Evolutionary conservation across 2,797 vertebrate genomes (phyloP).

Genomic region (Gastrophryne carolinensis): DNA sequence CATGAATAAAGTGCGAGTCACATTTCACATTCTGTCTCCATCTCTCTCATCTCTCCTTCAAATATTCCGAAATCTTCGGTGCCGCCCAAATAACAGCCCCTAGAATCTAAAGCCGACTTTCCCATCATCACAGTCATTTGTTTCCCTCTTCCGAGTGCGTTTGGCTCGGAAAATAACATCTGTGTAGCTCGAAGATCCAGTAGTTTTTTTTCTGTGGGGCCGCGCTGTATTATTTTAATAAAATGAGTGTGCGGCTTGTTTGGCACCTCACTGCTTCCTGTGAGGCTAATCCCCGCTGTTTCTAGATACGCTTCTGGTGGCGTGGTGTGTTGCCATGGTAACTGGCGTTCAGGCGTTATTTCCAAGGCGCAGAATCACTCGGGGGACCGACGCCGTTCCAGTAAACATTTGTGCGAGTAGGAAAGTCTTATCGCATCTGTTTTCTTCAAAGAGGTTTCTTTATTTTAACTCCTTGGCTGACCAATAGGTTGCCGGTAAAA

Average conservation of each 20-base stretch:
- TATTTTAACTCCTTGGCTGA: not conserved
- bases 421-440: not conserved
- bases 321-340: not conserved
- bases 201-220: not conserved
- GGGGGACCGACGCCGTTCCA: not conserved
- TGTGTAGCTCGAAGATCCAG: not conserved
- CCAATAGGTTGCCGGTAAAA: not conserved
- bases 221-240: slow-evolving; percentile 3
- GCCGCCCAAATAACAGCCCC: not conserved
- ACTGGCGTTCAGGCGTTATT: not conserved
- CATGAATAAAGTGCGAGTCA: no score
- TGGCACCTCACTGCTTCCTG: not conserved
- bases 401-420: not conserved
- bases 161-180: not conserved
- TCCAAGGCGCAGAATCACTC: not conserved
- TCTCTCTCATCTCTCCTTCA: not conserved
- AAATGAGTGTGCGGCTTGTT: not conserved
- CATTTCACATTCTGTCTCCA: not conserved
- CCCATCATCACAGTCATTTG: not conserved
- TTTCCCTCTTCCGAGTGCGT: not conserved
- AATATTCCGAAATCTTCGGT: not conserved
- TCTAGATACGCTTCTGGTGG: not conserved
- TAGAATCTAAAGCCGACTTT: not conserved
- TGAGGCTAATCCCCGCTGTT: not conserved
- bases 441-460: not conserved